Percentiles rank a stretch among this genome's conserved stretches.
Conservation (phyloP, 2,797 vertebrate genomes). For the Gymnothorax javanicus region DNA sequence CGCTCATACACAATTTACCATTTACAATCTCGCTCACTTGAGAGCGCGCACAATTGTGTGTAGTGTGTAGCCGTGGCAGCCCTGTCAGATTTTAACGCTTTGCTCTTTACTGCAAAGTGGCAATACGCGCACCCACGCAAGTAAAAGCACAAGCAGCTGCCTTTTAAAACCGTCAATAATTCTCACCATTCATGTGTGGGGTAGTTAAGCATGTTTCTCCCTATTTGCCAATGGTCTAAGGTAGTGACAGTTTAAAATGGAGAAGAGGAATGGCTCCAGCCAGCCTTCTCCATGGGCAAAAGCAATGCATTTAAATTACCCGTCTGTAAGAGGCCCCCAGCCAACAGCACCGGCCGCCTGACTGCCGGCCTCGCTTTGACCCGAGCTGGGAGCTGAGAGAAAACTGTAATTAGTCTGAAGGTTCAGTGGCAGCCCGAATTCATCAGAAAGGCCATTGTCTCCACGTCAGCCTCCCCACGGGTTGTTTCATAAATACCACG, state of each 20-base stretch:
- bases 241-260: constrained; percentile 17
- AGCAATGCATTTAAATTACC: constrained; percentile 50
- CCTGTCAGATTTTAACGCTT: no score
- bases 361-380: constrained; percentile 28
- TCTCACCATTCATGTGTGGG: not conserved
- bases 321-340: constrained; percentile 25
- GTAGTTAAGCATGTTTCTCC: no score
- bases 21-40: not conserved
- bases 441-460: constrained; percentile 23
- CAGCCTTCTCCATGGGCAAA: constrained; percentile 41
- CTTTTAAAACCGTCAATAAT: not conserved
- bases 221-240: not conserved
- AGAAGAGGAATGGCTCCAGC: constrained; percentile 45
- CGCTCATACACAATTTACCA: no score
- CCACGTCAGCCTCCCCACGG: not conserved
- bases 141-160: not conserved
- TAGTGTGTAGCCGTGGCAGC: no score
- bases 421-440: constrained; percentile 39
- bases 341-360: constrained; percentile 11
- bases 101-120: no score
- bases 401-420: constrained; percentile 47
- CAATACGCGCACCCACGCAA: not conserved
- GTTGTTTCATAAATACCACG: not conserved
- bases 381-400: constrained; percentile 19
- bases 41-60: constrained; percentile 5